These are phyloP conservation scores for Dryobates pubescens DNA, from an alignment of 2,797 vertebrate species.

Conservation along the genomic window DNA sequence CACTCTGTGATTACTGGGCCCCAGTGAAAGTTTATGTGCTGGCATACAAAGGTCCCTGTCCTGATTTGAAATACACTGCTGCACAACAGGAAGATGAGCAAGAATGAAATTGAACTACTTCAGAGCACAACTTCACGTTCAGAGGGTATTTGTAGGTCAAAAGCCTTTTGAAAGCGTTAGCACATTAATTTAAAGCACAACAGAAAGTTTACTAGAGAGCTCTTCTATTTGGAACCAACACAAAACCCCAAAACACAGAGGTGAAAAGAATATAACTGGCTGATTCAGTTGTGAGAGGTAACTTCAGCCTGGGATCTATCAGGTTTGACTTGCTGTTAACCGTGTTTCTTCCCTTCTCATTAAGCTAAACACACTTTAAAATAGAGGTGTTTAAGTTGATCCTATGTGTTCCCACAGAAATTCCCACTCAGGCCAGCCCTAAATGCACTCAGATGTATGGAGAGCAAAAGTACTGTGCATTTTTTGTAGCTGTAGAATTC, in stretches of 20 bases:
- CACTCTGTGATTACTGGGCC: background rate
- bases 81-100: background rate
- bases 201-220: background rate
- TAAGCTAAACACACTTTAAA: background rate
- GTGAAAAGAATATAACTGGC: background rate
- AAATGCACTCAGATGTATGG: background rate
- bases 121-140: background rate
- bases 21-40: background rate
- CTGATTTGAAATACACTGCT: background rate
- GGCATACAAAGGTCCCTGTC: background rate
- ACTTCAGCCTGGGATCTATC: background rate
- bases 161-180: background rate
- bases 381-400: background rate
- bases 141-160: background rate
- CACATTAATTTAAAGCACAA: background rate
- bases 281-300: background rate
- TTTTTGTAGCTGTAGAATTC: background rate
- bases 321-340: background rate
- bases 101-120: background rate
- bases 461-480: background rate
- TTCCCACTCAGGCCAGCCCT: background rate
- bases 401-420: background rate
- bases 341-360: background rate
- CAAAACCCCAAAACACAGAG: background rate
- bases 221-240: background rate